Conservation (phyloP, 2,888 invertebrate species). For the Caenorhabditis virilis region DNA sequence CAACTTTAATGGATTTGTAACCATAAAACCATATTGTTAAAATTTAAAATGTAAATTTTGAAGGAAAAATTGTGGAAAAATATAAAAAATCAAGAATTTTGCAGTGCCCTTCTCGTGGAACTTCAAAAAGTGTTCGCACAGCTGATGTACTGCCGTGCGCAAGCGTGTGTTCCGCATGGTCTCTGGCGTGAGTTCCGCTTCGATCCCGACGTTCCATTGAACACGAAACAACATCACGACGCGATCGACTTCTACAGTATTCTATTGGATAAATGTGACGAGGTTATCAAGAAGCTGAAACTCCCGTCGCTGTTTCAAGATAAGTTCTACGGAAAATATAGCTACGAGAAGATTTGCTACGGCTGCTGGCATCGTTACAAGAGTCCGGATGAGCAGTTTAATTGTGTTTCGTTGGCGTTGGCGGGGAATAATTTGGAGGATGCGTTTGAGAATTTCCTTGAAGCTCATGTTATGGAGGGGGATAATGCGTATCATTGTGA, state of each 20-base stretch:
- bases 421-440: slow-evolving; percentile 40
- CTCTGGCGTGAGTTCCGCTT: slow-evolving; percentile 73
- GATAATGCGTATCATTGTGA: slow-evolving; percentile 74
- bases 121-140: slow-evolving; percentile 72
- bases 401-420: slow-evolving; percentile 37
- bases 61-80: background rate
- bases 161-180: slow-evolving; percentile 71
- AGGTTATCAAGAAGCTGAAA: slow-evolving; percentile 71
- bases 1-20: too few relatives aligned
- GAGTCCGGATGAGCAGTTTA: slow-evolving; percentile 43
- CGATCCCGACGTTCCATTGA: slow-evolving; percentile 72
- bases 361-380: slow-evolving; percentile 72
- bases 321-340: slow-evolving; percentile 72
- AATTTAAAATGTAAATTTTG: too few relatives aligned
- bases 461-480: slow-evolving; percentile 73
- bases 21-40: too few relatives aligned
- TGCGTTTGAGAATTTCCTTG: slow-evolving; percentile 72
- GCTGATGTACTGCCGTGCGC: slow-evolving; percentile 71
- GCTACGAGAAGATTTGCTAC: slow-evolving; percentile 73
- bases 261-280: slow-evolving; percentile 72
- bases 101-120: slow-evolving; percentile 69
- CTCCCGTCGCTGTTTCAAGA: slow-evolving; percentile 71
- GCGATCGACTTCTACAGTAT: slow-evolving; percentile 73
- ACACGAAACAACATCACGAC: slow-evolving; percentile 73
- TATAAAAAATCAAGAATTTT: background rate